phyloP scores from a whole-genome alignment of 2,797 vertebrate genomes.

The Galagoides demidoff region DNA sequence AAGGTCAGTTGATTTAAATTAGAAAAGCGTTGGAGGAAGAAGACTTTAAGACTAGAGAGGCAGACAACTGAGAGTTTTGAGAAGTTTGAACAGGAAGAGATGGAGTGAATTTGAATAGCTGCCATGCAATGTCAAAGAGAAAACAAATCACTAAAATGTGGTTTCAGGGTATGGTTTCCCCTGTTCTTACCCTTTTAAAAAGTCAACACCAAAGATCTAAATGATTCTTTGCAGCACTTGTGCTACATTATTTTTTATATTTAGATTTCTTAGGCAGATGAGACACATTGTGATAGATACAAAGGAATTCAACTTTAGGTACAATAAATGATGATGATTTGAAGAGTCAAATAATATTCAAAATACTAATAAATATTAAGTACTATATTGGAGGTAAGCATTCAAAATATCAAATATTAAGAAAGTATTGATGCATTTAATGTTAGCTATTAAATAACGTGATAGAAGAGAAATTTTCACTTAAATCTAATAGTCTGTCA shows the following conservation, averaged over 20 bases:
- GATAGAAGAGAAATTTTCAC: background rate
- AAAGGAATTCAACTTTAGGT: background rate
- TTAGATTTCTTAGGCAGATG: background rate
- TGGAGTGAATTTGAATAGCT: background rate
- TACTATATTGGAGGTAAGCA: background rate
- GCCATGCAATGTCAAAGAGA: background rate
- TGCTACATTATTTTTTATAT: background rate
- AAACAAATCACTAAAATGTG: background rate
- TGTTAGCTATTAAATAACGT: background rate
- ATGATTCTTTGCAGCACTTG: background rate
- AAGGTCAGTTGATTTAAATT: background rate
- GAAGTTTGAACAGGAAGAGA: background rate
- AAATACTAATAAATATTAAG: background rate
- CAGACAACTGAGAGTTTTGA: background rate
- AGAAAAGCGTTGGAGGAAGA: background rate
- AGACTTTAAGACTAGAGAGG: background rate
- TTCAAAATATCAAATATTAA: background rate
- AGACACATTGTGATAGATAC: background rate
- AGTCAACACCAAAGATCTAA: background rate
- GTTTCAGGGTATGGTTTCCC: background rate
- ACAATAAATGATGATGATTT: background rate
- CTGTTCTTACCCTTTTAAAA: background rate
- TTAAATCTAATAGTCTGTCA: background rate
- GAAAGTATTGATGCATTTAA: background rate
- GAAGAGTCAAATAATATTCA: background rate